A percentile compares a stretch with the other conserved stretches of the same genome.
Conservation (phyloP, 2,797 vertebrate genomes). For the Hydrophis major region DNA sequence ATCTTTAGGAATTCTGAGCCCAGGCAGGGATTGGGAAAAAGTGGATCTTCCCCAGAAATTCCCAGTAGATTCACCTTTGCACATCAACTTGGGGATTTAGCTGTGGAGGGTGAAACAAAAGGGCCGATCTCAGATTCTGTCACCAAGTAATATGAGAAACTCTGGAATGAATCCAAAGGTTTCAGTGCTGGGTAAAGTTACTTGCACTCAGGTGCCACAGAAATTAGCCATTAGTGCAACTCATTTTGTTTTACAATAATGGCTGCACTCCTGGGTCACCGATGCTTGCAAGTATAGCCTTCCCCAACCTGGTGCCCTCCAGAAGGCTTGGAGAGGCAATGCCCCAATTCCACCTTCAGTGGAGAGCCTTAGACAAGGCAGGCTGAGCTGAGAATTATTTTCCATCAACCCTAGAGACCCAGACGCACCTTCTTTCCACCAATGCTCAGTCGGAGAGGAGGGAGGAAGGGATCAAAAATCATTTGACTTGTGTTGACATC, state of each 20-base stretch:
- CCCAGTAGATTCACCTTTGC: neutral
- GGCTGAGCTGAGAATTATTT: neutral
- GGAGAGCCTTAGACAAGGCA: neutral
- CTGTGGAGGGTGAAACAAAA: neutral
- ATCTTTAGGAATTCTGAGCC: neutral
- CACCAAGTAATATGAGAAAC: neutral
- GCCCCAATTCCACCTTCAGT: neutral
- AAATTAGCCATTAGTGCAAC: neutral
- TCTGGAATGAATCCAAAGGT: neutral
- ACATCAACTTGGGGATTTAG: neutral
- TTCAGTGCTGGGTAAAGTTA: neutral
- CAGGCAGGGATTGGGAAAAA: neutral
- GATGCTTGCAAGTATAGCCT: neutral
- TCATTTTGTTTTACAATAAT: neutral
- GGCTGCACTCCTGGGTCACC: neutral
- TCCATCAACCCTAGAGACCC: neutral
- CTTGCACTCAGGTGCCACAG: neutral
- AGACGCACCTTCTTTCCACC: slow-evolving; percentile 65
- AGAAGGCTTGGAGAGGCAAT: neutral
- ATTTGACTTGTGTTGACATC: slow-evolving; percentile 70
- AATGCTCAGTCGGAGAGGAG: slow-evolving; percentile 67
- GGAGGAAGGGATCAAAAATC: slow-evolving; percentile 70
- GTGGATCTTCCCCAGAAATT: neutral
- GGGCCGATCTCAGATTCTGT: neutral
- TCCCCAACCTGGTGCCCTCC: neutral